These are phyloP conservation scores for Zophobas atratus DNA, from an alignment of 1,140 invertebrate genomes.

Conservation along the genomic window DNA sequence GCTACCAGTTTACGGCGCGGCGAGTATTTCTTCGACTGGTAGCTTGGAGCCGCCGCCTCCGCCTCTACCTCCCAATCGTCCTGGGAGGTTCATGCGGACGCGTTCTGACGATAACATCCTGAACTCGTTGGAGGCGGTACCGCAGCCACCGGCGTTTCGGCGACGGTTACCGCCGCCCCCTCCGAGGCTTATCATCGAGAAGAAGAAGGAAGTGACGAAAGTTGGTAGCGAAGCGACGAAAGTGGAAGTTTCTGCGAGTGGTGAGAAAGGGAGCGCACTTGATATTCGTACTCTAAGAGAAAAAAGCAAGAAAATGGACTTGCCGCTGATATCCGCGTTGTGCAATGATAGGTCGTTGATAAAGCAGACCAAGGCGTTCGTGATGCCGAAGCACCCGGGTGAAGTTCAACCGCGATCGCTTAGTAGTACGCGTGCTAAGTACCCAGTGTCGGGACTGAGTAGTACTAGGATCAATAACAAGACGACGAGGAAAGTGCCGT, in stretches of 20 bases:
- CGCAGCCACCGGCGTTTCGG: constrained; percentile 75
- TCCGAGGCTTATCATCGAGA: constrained; percentile 65
- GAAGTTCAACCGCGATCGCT: constrained; percentile 56
- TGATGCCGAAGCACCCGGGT: constrained; percentile 78
- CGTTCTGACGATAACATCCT: constrained; percentile 86
- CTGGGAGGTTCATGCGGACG: constrained; percentile 75
- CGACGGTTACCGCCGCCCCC: constrained; percentile 82
- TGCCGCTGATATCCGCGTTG: constrained; percentile 90
- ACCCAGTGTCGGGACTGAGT: constrained; percentile 76
- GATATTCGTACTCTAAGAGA: constrained; percentile 87
- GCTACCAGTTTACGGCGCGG: constrained; percentile 74
- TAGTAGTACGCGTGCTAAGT: constrained; percentile 69
- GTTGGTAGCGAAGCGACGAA: constrained; percentile 34
- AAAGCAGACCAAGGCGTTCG: constrained; percentile 89
- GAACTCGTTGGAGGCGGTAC: constrained; percentile 69
- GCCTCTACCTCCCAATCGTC: constrained; percentile 70
- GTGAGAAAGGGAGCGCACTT: constrained; percentile 69
- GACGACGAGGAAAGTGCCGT: constrained; percentile 70
- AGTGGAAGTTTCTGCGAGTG: constrained; percentile 32
- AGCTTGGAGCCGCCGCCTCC: constrained; percentile 74
- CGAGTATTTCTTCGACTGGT: constrained; percentile 71
- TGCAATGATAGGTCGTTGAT: constrained; percentile 90
- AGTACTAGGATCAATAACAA: constrained; percentile 73
- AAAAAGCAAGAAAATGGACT: constrained; percentile 88
- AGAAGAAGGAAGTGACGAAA: constrained; percentile 51